These are phyloP conservation scores for Falco berigora DNA, from an alignment of 2,797 vertebrate genomes.

Conservation along the genomic window DNA sequence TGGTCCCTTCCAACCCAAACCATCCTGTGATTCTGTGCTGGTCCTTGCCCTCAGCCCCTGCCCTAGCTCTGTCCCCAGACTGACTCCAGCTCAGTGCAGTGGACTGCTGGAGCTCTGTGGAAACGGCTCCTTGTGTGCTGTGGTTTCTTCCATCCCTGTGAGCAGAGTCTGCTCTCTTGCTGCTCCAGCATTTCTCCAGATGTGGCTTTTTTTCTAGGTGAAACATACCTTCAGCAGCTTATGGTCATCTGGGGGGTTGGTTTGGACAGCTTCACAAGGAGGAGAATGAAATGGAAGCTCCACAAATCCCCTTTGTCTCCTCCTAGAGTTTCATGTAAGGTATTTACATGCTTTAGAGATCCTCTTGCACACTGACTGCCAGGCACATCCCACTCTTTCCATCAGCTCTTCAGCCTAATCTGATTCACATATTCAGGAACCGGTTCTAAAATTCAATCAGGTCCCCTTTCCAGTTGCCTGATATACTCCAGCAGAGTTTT, in stretches of 20 bases:
- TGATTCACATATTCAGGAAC: neutral
- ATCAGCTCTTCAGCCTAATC: neutral
- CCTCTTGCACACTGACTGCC: neutral
- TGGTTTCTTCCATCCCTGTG: neutral
- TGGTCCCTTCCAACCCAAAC: no score
- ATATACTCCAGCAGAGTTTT: neutral
- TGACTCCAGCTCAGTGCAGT: neutral
- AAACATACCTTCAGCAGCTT: neutral
- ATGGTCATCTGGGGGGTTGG: neutral
- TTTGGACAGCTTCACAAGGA: neutral
- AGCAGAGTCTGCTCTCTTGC: neutral
- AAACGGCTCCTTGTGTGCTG: neutral
- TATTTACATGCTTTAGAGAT: neutral
- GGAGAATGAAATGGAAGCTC: neutral
- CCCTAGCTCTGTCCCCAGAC: neutral
- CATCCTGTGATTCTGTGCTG: no score
- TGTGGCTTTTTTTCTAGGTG: neutral
- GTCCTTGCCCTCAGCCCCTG: neutral
- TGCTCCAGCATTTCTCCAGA: neutral
- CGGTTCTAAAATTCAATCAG: neutral
- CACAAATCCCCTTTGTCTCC: neutral
- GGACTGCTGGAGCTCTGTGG: neutral
- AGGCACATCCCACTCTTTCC: neutral
- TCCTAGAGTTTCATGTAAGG: neutral
- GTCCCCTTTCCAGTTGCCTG: neutral